These are phyloP conservation scores for Cremastobaeus sp. DNA, from an alignment of 2,888 invertebrate genomes.

Conservation along the genomic window DNA sequence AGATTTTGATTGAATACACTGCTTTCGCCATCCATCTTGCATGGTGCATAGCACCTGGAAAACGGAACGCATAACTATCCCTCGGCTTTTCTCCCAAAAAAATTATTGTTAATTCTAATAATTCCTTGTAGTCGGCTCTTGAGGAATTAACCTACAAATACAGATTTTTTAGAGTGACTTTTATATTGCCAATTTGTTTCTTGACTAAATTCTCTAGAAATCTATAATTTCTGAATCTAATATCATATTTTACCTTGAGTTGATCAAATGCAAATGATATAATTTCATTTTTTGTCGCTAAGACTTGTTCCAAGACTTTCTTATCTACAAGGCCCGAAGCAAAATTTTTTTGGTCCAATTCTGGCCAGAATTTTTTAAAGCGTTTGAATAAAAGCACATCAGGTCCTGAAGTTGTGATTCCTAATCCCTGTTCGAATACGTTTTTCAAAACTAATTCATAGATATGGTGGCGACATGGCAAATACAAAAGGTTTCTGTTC, in stretches of 20 bases:
- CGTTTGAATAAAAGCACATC: not conserved
- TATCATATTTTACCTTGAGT: not conserved
- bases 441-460: slow-evolving; percentile 1
- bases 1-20: too few relatives aligned
- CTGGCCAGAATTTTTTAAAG: not conserved
- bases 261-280: too few relatives aligned
- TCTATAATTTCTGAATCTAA: not conserved
- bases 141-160: not conserved
- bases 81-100: not conserved
- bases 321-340: not conserved
- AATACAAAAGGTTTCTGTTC: not conserved
- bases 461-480: slow-evolving; percentile 2
- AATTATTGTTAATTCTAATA: not conserved
- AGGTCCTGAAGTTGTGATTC: not conserved
- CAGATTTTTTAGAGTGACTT: too few relatives aligned
- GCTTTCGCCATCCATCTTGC: too few relatives aligned
- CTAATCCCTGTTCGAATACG: not conserved
- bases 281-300: not conserved
- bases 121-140: not conserved
- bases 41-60: slow-evolving; percentile 1
- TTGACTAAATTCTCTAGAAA: too few relatives aligned
- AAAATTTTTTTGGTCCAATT: not conserved
- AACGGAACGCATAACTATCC: not conserved
- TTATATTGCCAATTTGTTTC: too few relatives aligned
- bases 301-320: not conserved